These are phyloP conservation scores for Brachypodius melanocephalos DNA, from an alignment of 2,113 vertebrate species.

Conservation along the genomic window DNA sequence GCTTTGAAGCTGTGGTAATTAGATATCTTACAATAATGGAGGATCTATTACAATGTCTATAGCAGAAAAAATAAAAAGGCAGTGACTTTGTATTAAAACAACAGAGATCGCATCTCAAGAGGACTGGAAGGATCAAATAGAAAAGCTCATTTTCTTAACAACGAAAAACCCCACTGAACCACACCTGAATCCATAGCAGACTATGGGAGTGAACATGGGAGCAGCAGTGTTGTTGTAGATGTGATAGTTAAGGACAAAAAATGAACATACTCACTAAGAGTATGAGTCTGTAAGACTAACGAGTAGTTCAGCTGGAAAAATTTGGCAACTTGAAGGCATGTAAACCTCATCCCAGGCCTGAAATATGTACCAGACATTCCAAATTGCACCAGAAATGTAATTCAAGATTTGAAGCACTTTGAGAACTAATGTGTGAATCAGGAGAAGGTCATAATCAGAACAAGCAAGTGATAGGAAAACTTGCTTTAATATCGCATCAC, in stretches of 20 bases:
- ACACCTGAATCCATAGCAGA: neutral
- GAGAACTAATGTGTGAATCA: neutral
- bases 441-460: neutral
- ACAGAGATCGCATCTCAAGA: neutral
- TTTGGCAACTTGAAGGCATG: neutral
- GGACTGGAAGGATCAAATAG: neutral
- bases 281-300: neutral
- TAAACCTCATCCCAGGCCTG: neutral
- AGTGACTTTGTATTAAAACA: neutral
- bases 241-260: neutral
- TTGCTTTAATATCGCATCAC: neutral
- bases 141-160: neutral
- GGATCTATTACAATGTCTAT: neutral
- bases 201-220: neutral
- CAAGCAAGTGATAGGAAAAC: neutral
- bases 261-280: neutral
- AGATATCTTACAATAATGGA: conserved; percentile 8
- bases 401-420: neutral
- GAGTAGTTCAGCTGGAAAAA: neutral
- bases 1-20: conserved; percentile 45
- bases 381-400: neutral
- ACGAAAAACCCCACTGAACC: neutral
- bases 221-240: fast-evolving
- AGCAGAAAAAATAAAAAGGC: neutral
- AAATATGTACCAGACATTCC: neutral